These are phyloP conservation scores for Desmophyllum pertusum DNA, from an alignment of 92 coral and sea anemone genomes.

Conservation along the genomic window DNA sequence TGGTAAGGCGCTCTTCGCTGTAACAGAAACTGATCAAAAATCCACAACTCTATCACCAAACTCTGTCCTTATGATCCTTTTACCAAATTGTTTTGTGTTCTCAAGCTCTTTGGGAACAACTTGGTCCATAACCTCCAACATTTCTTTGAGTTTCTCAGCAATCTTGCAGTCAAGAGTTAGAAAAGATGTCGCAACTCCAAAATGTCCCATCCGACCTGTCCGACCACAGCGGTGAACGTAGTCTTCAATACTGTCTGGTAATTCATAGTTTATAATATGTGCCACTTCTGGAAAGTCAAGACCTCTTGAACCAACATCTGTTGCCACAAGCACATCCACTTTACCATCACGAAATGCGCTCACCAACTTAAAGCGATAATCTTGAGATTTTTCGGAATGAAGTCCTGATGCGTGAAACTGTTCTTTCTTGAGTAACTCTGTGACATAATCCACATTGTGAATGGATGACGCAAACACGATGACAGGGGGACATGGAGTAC, in stretches of 20 bases:
- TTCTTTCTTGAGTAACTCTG: constrained; percentile 83
- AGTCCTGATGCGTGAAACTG: constrained; percentile 97
- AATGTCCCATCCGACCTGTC: constrained; percentile 93
- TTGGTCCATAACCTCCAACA: constrained; percentile 89
- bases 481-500: constrained; percentile 95
- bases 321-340: constrained; percentile 92
- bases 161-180: constrained; percentile 95
- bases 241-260: constrained; percentile 90
- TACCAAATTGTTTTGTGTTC: constrained; percentile 91
- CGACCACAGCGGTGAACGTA: constrained; percentile 98
- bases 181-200: constrained; percentile 91
- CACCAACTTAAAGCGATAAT: constrained; percentile 85
- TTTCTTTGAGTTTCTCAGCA: constrained; percentile 87
- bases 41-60: constrained; percentile 89
- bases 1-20: too few relatives aligned
- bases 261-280: constrained; percentile 91
- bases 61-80: constrained; percentile 87
- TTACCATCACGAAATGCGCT: constrained; percentile 86
- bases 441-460: constrained; percentile 91
- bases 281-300: constrained; percentile 97
- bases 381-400: constrained; percentile 93
- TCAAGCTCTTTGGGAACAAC: constrained; percentile 87
- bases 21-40: constrained; percentile 7
- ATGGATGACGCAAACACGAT: constrained; percentile 94
- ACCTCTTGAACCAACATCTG: constrained; percentile 94